Percentiles rank a stretch among this genome's conserved stretches.
Evolutionary conservation across 2,113 vertebrate genomes (phyloP).

Genomic region (Sebastes fasciatus): DNA sequence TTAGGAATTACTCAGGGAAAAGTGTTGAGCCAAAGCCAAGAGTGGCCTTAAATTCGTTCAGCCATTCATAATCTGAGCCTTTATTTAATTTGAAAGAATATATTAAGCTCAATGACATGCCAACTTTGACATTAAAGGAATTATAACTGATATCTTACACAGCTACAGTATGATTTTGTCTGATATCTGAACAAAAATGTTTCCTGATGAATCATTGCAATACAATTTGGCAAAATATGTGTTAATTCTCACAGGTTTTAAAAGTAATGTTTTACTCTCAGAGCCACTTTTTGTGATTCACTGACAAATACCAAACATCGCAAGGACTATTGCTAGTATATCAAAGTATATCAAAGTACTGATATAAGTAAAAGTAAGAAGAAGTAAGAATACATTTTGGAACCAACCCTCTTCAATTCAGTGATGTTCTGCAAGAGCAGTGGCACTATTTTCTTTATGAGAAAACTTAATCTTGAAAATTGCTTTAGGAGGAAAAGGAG

Average conservation of each 20-base stretch:
- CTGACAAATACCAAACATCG: background rate
- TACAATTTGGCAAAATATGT: background rate
- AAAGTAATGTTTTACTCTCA: background rate
- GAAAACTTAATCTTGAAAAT: slow-evolving; percentile 36
- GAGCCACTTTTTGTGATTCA: background rate
- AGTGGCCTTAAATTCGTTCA: slow-evolving; percentile 1
- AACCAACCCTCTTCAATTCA: slow-evolving; percentile 9
- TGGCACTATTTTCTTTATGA: slow-evolving; percentile 29
- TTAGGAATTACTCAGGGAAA: slow-evolving; percentile 1
- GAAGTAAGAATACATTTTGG: background rate
- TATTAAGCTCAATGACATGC: background rate
- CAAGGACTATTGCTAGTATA: background rate
- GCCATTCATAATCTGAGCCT: background rate
- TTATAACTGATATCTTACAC: background rate
- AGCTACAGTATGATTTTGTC: background rate
- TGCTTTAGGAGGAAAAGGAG: slow-evolving; percentile 32
- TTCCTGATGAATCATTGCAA: background rate
- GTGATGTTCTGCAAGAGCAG: slow-evolving; percentile 12
- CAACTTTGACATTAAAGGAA: background rate
- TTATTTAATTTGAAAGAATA: background rate
- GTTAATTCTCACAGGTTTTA: background rate
- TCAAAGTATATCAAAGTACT: background rate
- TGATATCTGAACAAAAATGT: background rate
- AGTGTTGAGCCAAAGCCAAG: slow-evolving; percentile 2
- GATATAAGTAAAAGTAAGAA: background rate